Percentiles rank a stretch among this genome's conserved stretches.
phyloP scores from a whole-genome alignment of 2,797 vertebrate species.

The Lates japonicus region DNA sequence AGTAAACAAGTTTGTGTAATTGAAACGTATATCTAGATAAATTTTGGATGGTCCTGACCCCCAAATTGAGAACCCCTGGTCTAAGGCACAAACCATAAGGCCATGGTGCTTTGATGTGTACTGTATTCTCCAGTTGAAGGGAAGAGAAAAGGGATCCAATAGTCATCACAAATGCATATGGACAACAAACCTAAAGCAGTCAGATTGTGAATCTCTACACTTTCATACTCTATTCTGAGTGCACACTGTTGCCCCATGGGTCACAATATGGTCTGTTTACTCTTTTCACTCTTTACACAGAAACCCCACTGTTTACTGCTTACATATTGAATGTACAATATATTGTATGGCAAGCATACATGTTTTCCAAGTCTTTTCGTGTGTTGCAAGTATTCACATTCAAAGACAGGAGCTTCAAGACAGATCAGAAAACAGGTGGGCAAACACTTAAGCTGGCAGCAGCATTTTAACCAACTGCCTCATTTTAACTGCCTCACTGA shows the following conservation, averaged over 20 bases:
- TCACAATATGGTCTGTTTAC: constrained; percentile 28
- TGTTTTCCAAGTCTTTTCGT: no score
- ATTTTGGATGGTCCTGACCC: no score
- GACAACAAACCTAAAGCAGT: constrained; percentile 22
- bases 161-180: constrained; percentile 34
- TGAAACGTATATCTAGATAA: no score
- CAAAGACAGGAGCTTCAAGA: constrained; percentile 6
- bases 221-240: constrained; percentile 70
- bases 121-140: not conserved
- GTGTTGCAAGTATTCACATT: not conserved
- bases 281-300: not conserved
- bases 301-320: not conserved
- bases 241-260: constrained; percentile 36
- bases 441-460: no score
- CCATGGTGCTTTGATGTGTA: not conserved
- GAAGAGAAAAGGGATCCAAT: constrained; percentile 1
- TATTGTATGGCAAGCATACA: not conserved
- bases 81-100: no score
- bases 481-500: no score
- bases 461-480: no score
- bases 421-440: not conserved
- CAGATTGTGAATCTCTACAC: constrained; percentile 24
- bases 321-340: constrained; percentile 57
- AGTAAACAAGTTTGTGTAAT: no score
- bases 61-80: no score